Evolutionary conservation across 2,888 invertebrate species (phyloP), one percentile per base, ranked within the genome.

Genomic region (Sarcophaga carnaria): DNA sequence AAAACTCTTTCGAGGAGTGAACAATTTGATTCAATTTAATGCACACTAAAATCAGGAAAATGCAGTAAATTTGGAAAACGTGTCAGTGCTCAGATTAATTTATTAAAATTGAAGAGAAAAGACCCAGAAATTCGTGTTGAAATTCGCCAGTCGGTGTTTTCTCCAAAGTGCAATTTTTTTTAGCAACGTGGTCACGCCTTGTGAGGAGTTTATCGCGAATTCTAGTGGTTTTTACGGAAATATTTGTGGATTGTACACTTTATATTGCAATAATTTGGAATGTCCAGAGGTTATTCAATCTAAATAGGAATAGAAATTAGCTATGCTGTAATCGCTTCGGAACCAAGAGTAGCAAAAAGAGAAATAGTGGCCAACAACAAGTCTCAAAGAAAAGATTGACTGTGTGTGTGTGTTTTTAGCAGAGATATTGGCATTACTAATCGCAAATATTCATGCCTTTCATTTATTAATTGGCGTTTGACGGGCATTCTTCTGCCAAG

Each of bases 111-210:
- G 66, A 72, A 27, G 54, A 27, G 4, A 49, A 77, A 60, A 60
- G 54, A 11, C 67, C n/a, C 11, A 63, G 10, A 63, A 75, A 49
- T 84, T 27, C 66, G 80, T 79, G 81, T 70, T 80, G 54, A 63
- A 84, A 70, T 17, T 54, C 54, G 54, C 69, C 74, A 45, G 45
- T 63, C 45, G 75, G 74, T 75, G 78, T 49, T 49, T 71, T 76
- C 74, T 83, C 45, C 17, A 54, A 67, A 87, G 84, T 82, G 79
- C 78, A 87, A 76, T 84, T 82, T 79, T 84, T 84, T 82, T 79
- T 84, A 87, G 87, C 87, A 87, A 87, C 87, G 87, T 87, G 87
- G 87, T 87, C 87, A 87, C 87, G 84, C 87, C 87, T 87, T 87
- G 87, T 63, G 37, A 82, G 47, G 71, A 84, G 72, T 75, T 83